Percentiles rank a stretch among this genome's conserved stretches.
These are phyloP conservation scores for Abramis brama DNA, from an alignment of 2,113 vertebrate genomes.

Conservation along the genomic window DNA sequence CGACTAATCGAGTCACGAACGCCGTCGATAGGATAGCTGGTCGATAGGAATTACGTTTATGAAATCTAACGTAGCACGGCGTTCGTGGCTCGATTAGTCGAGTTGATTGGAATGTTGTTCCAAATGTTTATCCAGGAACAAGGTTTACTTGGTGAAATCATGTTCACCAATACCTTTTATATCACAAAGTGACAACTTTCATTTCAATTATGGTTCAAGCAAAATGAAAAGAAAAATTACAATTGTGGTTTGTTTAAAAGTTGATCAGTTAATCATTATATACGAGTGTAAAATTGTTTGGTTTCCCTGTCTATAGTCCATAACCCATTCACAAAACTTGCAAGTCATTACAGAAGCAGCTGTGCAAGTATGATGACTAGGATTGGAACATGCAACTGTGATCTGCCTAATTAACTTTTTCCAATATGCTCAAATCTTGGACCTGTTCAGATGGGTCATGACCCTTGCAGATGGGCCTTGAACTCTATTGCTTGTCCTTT, in stretches of 20 bases:
- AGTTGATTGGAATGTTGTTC: too few relatives aligned
- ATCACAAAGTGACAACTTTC: background rate
- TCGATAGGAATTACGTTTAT: too few relatives aligned
- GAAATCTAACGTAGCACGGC: too few relatives aligned
- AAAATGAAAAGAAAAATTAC: background rate
- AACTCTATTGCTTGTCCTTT: background rate
- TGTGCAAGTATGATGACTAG: background rate
- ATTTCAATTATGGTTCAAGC: background rate
- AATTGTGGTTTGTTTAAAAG: background rate
- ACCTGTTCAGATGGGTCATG: too few relatives aligned
- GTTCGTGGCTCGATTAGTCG: too few relatives aligned
- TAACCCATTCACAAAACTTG: background rate
- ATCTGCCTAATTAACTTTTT: background rate
- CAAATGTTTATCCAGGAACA: too few relatives aligned
- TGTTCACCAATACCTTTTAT: background rate
- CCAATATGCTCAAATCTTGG: background rate
- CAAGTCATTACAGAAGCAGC: background rate
- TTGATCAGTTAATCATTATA: background rate
- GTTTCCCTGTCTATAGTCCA: background rate
- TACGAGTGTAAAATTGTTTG: background rate
- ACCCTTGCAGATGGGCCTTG: background rate
- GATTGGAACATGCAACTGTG: background rate
- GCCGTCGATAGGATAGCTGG: too few relatives aligned
- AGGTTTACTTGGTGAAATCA: too few relatives aligned
- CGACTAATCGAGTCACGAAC: too few relatives aligned